A percentile compares a stretch with the other conserved stretches of the same genome.
phyloP scores from a whole-genome alignment of 2,888 invertebrate genomes.

The Pollenia amentaria region DNA sequence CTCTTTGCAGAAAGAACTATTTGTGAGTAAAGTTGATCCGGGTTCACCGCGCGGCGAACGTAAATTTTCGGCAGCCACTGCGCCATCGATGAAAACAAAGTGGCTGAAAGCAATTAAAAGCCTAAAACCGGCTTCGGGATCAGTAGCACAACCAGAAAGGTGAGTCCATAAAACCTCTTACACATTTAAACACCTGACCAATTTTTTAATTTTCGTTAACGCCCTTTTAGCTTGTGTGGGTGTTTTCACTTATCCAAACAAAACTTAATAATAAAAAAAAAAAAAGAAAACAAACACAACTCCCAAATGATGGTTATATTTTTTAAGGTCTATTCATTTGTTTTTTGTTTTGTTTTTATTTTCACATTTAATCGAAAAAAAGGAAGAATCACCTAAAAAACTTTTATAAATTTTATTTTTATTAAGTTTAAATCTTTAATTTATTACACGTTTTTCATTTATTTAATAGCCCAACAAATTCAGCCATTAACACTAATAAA shows the following conservation, averaged over 20 bases:
- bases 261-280: background rate
- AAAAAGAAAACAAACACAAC: background rate
- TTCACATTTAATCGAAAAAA: background rate
- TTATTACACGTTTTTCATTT: constrained; percentile 32
- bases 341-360: background rate
- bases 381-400: background rate
- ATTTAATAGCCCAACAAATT: constrained; percentile 5
- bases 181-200: too few species aligned
- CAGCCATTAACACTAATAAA: constrained; percentile 19
- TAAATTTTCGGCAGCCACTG: constrained; percentile 93
- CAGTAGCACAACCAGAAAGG: constrained; percentile 87
- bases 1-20: constrained; percentile 92
- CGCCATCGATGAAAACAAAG: constrained; percentile 97
- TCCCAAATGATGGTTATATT: background rate
- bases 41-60: constrained; percentile 89
- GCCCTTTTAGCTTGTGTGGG: background rate
- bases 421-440: constrained; percentile 41
- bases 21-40: constrained; percentile 91
- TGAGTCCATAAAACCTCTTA: constrained; percentile 85
- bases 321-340: background rate
- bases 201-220: background rate
- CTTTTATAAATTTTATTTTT: constrained; percentile 25
- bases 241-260: background rate
- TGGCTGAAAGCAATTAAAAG: constrained; percentile 99
- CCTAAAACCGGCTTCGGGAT: constrained; percentile 91